Conservation (phyloP, 2,888 invertebrate species). For the Ypsolopha sequella region DNA sequence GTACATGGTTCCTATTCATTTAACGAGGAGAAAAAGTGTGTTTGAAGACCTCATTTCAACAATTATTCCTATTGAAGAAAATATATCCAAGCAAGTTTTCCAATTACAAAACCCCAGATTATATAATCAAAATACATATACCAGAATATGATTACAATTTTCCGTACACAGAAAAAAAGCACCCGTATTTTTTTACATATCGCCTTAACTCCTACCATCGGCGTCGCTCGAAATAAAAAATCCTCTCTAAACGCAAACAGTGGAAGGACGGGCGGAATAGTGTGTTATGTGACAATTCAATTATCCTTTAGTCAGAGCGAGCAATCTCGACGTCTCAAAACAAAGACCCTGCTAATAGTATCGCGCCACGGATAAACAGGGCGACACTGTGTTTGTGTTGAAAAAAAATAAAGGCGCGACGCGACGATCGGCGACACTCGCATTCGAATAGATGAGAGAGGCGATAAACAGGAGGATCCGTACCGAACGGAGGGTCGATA, state of each 20-base stretch:
- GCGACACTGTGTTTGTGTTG: constrained; percentile 56
- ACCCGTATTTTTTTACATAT: too few species aligned
- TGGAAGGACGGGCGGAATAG: constrained; percentile 27
- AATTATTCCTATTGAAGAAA: too few species aligned
- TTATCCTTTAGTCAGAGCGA: constrained; percentile 48
- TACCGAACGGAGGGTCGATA: constrained; percentile 64
- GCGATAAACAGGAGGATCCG: constrained; percentile 70
- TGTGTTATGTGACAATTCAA: constrained; percentile 46
- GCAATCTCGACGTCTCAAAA: constrained; percentile 57
- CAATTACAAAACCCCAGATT: too few species aligned
- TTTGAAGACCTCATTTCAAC: too few species aligned
- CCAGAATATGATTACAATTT: too few species aligned
- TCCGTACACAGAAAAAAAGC: too few species aligned
- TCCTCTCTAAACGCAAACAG: constrained; percentile 16
- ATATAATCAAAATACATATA: too few species aligned
- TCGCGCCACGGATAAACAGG: constrained; percentile 55
- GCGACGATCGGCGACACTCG: constrained; percentile 57
- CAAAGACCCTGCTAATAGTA: constrained; percentile 61
- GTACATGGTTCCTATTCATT: too few species aligned
- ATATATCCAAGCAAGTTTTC: too few species aligned
- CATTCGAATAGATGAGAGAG: constrained; percentile 67
- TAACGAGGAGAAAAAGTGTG: too few species aligned
- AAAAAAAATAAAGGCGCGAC: constrained; percentile 68
- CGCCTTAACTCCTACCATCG: too few species aligned
- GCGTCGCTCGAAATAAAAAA: constrained; percentile 2